These are phyloP conservation scores for Rhaphigaster nebulosa DNA, from an alignment of 2,888 invertebrate species.

Conservation along the genomic window DNA sequence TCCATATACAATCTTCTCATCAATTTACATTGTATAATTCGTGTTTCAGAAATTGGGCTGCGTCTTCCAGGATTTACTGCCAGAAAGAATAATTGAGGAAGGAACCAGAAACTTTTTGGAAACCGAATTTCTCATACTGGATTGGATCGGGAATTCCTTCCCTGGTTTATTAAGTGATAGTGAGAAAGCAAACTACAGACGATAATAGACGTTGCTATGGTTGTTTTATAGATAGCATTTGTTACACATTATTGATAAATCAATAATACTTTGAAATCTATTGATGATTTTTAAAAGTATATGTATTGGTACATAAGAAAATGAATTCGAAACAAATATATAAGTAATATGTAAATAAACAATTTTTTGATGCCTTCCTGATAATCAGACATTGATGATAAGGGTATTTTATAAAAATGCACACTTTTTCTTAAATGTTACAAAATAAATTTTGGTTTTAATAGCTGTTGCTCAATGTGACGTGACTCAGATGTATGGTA, in stretches of 20 bases:
- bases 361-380: constrained; percentile 42
- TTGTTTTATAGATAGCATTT: constrained; percentile 45
- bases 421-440: constrained; percentile 37
- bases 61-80: constrained; percentile 56
- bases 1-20: not conserved
- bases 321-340: constrained; percentile 35
- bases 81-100: constrained; percentile 7
- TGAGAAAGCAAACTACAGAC: not conserved
- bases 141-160: constrained; percentile 12
- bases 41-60: constrained; percentile 28
- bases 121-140: constrained; percentile 2
- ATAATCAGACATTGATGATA: constrained; percentile 42
- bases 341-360: constrained; percentile 39
- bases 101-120: constrained; percentile 14
- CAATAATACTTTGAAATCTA: constrained; percentile 44
- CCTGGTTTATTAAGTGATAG: constrained; percentile 33
- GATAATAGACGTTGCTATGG: constrained; percentile 37
- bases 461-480: constrained; percentile 49
- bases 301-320: constrained; percentile 50
- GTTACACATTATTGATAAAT: constrained; percentile 32
- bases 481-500: constrained; percentile 12
- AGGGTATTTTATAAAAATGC: constrained; percentile 40
- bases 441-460: constrained; percentile 36
- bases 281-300: constrained; percentile 42
- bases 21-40: not conserved